These are phyloP conservation scores for Eueides isabella DNA, from an alignment of 1,140 invertebrate genomes.

Conservation along the genomic window DNA sequence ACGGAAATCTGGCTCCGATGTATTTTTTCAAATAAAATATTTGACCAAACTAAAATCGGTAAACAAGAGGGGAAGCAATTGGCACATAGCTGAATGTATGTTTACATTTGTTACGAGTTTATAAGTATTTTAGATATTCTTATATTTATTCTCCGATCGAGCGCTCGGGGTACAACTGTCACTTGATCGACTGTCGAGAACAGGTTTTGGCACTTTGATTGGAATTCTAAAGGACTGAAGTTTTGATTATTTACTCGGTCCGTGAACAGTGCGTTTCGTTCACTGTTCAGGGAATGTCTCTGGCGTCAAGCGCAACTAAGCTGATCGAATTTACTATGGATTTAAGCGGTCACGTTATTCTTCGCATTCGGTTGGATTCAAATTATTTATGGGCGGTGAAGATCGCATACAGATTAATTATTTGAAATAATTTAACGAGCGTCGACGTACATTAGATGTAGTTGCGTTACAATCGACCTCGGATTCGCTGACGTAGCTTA, in stretches of 20 bases:
- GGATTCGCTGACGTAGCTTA: conserved; percentile 76
- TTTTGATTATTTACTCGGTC: conserved; percentile 60
- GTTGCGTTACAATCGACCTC: conserved; percentile 75
- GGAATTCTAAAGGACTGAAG: conserved; percentile 63
- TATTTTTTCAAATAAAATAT: conserved; percentile 69
- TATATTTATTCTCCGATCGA: conserved; percentile 81
- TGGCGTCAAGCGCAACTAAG: conserved; percentile 65
- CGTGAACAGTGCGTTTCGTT: conserved; percentile 66
- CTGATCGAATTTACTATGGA: conserved; percentile 82
- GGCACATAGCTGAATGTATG: conserved; percentile 74
- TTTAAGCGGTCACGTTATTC: conserved; percentile 75
- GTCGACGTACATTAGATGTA: conserved; percentile 73
- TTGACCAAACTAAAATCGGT: conserved; percentile 55
- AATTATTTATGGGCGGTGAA: conserved; percentile 61
- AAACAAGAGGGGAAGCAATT: conserved; percentile 58
- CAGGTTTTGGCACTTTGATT: conserved; percentile 41
- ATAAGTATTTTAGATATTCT: conserved; percentile 84
- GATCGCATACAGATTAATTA: conserved; percentile 45
- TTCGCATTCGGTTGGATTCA: conserved; percentile 63
- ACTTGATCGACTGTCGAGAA: conserved; percentile 43
- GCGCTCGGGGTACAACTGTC: conserved; percentile 59
- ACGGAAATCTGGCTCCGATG: conserved; percentile 66
- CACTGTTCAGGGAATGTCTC: conserved; percentile 63
- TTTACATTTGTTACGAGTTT: conserved; percentile 83
- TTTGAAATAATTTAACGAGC: conserved; percentile 59